Base-by-base conservation (phyloP, 2,888 invertebrate genomes). In the Pilophorus perplexus region DNA sequence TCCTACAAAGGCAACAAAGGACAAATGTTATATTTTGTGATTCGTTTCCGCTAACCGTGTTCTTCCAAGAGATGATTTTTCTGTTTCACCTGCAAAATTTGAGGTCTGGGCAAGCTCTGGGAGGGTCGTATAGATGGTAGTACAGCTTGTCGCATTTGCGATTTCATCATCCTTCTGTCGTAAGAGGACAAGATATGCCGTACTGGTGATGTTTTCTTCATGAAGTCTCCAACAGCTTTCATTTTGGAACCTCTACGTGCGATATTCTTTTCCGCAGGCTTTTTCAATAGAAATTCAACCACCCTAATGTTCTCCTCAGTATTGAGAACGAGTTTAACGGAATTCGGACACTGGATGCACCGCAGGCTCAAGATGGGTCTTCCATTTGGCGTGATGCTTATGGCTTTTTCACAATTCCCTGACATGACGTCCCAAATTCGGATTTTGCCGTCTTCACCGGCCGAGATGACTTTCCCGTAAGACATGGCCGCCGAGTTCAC, bases 381-480 rank as follows among this genome's bases (percentile, higher is more conserved):
- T 12, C 27, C 23, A 16, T 46, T 44, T 27, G 22, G 23, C 12
- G 14, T 20, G 10, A 60, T 22, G 27, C 8, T n/a, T 2, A 42
- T 25, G 16, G n/a, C n/a, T 40, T 38, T 38, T 22, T 37, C 28
- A 10, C 42, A 28, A 38, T 4, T 20, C 2, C 60, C 16, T 2
- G 27, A 44, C 28, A 20, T 23, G 14, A 60, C 46, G n/a, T 60
- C 60, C 60, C 60, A 60, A n/a, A 60, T 60, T n/a, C 42, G 23
- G 3, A 60, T 27, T 18, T 27, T 28, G 2, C 60, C 60, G 27
- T 60, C 60, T 42, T 60, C 60, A 5, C 27, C 22, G 20, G 60
- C 60, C 18, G 60, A 44, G 20, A 60, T 18, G 10, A 60, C 12
- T 44, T 60, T 46, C 14, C 8, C 28, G 10, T 44, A 20, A 1